A percentile compares a stretch with the other conserved stretches of the same genome.
These are phyloP conservation scores for Oenanthe melanoleuca DNA, from an alignment of 2,113 vertebrate genomes.

Conservation along the genomic window DNA sequence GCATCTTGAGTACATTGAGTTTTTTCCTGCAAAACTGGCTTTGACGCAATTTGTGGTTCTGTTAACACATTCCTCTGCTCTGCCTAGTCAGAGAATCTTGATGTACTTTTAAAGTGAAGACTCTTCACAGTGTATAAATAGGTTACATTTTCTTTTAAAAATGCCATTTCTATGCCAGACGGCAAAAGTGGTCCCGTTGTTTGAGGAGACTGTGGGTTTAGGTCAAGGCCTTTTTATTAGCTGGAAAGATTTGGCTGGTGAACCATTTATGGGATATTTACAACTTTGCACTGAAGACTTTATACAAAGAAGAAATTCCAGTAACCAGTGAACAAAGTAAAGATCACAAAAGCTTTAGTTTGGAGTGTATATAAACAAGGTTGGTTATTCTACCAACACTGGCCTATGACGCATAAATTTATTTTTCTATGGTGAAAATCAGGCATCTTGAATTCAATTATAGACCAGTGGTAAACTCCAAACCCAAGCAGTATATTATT, in stretches of 20 bases:
- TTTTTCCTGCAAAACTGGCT: neutral
- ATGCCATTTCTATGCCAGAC: neutral
- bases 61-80: neutral
- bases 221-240: neutral
- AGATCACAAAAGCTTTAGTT: neutral
- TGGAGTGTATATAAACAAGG: neutral
- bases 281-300: neutral
- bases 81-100: neutral
- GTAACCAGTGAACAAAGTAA: neutral
- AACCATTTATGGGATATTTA: neutral
- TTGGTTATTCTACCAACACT: neutral
- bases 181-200: neutral
- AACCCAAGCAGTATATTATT: neutral
- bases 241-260: neutral
- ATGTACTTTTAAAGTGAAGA: neutral
- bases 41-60: neutral
- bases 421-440: neutral
- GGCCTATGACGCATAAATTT: neutral
- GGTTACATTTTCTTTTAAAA: conserved; percentile 20
- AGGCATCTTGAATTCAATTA: neutral
- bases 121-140: conserved; percentile 1
- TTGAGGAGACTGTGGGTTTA: neutral
- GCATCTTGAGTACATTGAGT: neutral
- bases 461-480: neutral
- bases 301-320: neutral